Base-by-base conservation (phyloP, 1,140 invertebrate genomes). In the Drosophila pectinifera region DNA sequence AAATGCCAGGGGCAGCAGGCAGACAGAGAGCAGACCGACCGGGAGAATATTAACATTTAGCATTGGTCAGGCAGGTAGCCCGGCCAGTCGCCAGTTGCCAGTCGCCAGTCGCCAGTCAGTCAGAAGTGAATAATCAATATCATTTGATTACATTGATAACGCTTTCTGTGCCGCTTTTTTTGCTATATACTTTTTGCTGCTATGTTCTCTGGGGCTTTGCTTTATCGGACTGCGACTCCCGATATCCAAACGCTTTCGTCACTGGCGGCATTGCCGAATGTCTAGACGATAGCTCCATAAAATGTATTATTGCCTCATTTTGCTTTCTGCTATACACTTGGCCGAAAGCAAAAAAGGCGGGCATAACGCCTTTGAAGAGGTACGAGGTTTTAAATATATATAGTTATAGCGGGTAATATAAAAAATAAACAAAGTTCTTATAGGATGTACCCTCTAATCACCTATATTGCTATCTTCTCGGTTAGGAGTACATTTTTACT, bases 61-160 rank as follows among this genome's bases (percentile, higher is more conserved):
- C 64, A 46, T 70, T 69, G 41, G 20, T 39, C 22, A 16, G 39
- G 31, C 67, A 69, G 67, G 48, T 55, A 69, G 62, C 45, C 65
- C 14, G 61, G 11, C 28, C 28, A 31, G 28, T 31, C 28, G 7
- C 28, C 28, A n/a, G n/a, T n/a, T n/a, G n/a, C n/a, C n/a, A 28
- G 28, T 28, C 28, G 11, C 48, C 48, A 51, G 24, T 31, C 5
- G 16, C 46, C 61, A 55, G 63, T 46, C 67, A 70, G 63, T 70
- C 67, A 70, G 51, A 69, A 69, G 67, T 70, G 67, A 70, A 70
- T 70, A 70, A 70, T 70, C 67, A 70, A 70, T 70, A 70, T 70
- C 49, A 70, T 70, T 70, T 70, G 67, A 70, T 70, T 70, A 70
- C 67, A 70, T 70, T 70, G 67, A 70, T 70, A 70, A 70, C 64